A percentile compares a stretch with the other conserved stretches of the same genome.
Conservation (phyloP, 1,140 invertebrate species). For the Ostrea denselamellosa region DNA sequence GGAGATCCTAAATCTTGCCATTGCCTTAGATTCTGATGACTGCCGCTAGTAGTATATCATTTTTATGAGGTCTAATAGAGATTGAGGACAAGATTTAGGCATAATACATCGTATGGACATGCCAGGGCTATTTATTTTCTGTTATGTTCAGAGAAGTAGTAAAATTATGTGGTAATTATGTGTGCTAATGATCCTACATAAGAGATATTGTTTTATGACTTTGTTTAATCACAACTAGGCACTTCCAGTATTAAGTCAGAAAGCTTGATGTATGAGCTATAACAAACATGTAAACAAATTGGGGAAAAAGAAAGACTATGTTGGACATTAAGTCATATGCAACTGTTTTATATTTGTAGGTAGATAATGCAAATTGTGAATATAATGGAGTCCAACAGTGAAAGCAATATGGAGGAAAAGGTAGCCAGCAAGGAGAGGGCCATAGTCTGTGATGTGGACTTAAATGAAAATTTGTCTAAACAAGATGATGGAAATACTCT, state of each 20-base stretch:
- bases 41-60: not conserved
- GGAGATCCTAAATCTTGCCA: conserved; percentile 13
- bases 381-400: conserved; percentile 2
- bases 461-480: conserved; percentile 27
- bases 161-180: conserved; percentile 17
- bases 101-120: not conserved
- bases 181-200: conserved; percentile 2
- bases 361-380: conserved; percentile 30
- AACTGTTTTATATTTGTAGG: not conserved
- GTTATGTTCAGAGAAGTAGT: conserved; percentile 12
- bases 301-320: not conserved
- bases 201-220: conserved; percentile 12
- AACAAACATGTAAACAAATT: not conserved
- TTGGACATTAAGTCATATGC: not conserved
- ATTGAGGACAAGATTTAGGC: not conserved
- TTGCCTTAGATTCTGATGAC: not conserved
- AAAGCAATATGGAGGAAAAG: not conserved
- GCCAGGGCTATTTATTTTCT: not conserved
- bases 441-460: not conserved
- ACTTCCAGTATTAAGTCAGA: not conserved
- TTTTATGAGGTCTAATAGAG: not conserved
- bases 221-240: not conserved
- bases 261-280: not conserved
- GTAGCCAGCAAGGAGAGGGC: not conserved
- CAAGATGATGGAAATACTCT: conserved; percentile 5